Evolutionary conservation across 2,888 invertebrate genomes (phyloP).

Genomic region (Ceraclea dissimilis): DNA sequence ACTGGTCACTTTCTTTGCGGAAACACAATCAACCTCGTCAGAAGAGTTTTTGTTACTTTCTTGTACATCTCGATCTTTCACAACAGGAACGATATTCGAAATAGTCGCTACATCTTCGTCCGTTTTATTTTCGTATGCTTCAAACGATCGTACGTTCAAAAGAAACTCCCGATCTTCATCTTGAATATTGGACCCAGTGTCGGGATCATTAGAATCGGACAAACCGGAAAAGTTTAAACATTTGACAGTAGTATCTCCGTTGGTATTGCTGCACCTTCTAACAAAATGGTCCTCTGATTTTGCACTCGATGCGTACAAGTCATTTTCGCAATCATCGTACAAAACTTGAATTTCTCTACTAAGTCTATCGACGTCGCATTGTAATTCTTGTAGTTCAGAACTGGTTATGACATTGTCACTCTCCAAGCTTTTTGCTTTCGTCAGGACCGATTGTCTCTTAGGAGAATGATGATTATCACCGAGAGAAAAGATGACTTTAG

Average conservation of each 20-base stretch:
- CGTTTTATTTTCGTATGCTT: constrained; percentile 2
- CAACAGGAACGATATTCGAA: neutral
- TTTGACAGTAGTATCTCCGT: neutral
- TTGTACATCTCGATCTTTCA: neutral
- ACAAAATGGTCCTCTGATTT: neutral
- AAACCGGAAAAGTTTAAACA: constrained; percentile 9
- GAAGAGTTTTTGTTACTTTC: neutral
- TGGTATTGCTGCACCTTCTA: neutral
- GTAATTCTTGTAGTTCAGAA: constrained; percentile 8
- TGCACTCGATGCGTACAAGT: neutral
- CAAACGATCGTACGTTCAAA: constrained; percentile 2
- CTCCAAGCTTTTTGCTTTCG: neutral
- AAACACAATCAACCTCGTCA: neutral
- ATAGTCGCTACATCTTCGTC: constrained; percentile 1
- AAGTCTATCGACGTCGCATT: constrained; percentile 15
- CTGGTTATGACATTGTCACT: neutral
- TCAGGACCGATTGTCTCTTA: neutral
- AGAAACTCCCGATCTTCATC: neutral
- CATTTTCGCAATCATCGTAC: constrained; percentile 4
- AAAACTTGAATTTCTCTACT: constrained; percentile 14
- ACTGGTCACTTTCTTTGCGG: neutral
- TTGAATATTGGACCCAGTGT: neutral
- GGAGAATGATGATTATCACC: constrained; percentile 30
- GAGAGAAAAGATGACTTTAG: constrained; percentile 38
- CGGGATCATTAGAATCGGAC: neutral